Base-by-base conservation (phyloP, 2,888 invertebrate species). In the Nephrotoma appendiculata region DNA sequence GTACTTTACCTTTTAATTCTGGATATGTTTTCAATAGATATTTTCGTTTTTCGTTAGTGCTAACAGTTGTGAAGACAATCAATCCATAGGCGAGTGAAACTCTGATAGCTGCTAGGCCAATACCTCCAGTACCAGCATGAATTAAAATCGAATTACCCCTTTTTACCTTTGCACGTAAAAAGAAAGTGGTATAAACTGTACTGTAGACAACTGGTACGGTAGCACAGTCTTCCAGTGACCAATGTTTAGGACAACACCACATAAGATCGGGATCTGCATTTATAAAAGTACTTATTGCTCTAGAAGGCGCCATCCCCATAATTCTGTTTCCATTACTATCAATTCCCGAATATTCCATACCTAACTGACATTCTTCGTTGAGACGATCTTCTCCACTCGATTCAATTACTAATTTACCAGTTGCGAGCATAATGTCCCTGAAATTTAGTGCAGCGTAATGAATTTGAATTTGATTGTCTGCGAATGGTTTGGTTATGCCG, bases 341-440 rank as follows among this genome's bases (percentile, higher is more conserved):
- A 85, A 93, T 92, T 43, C 96, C 96, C 5, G 94, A 93, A 88
- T 94, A 93, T 89, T 96, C 96, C 88, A 95, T 94, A 0, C 96
- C 96, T 88, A 94, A 92, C 0, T 95, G 93, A 88, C 94, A 94
- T 88, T 94, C 94, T 88, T 96, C 94, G 11, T 93, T 92, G 41
- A 93, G 90, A 15, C 95, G 92, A 0, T 93, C 93, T 43, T 93
- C 93, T 0, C 96, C 96, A 0, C 97, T 94, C 0, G 96, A 94
- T 90, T 98, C 98, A 0, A 95, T 94, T 7, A 96, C 95, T 6
- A 99, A 93, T 89, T 97, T 97, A 1, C 98, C 98, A 0, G 97
- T 97, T 0, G 98, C 97, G 0, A 97, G 93, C 98, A 99, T 98
- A 0, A 99, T 93, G 91, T 99, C 99, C 89, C 97, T 95, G 94